Evolutionary conservation across 2,113 vertebrate genomes (phyloP).

Genomic region (Eurypyga helias): DNA sequence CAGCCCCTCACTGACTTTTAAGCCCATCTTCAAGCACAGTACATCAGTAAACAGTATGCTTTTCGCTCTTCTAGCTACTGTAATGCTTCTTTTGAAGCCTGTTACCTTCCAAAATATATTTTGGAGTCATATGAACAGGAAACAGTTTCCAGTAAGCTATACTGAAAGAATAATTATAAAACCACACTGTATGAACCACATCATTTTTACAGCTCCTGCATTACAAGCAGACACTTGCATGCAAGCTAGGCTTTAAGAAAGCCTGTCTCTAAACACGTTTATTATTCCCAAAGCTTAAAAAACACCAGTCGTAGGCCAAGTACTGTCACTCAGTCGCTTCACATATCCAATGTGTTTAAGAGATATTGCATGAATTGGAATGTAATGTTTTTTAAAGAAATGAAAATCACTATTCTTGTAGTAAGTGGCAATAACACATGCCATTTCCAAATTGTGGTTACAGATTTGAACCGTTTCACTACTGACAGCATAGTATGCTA

Average conservation of each 20-base stretch:
- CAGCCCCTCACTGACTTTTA: neutral
- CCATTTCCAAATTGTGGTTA: neutral
- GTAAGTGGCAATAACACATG: neutral
- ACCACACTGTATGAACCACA: neutral
- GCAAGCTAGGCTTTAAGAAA: neutral
- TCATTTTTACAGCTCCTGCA: neutral
- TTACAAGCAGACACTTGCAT: neutral
- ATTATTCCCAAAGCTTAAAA: neutral
- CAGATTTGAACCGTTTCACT: neutral
- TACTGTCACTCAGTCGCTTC: neutral
- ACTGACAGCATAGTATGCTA: neutral
- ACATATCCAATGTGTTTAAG: neutral
- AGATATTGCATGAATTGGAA: neutral
- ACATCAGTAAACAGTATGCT: neutral
- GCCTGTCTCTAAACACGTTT: neutral
- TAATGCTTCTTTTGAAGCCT: neutral
- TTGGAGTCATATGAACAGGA: neutral
- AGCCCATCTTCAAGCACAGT: neutral
- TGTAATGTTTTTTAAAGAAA: neutral
- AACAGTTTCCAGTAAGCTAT: neutral
- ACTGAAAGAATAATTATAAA: neutral
- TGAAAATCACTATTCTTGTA: neutral
- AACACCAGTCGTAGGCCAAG: neutral
- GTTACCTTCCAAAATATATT: neutral
- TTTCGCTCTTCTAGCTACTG: neutral